phyloP scores from a whole-genome alignment of 2,888 invertebrate genomes.

The Chrysomela aeneicollis region DNA sequence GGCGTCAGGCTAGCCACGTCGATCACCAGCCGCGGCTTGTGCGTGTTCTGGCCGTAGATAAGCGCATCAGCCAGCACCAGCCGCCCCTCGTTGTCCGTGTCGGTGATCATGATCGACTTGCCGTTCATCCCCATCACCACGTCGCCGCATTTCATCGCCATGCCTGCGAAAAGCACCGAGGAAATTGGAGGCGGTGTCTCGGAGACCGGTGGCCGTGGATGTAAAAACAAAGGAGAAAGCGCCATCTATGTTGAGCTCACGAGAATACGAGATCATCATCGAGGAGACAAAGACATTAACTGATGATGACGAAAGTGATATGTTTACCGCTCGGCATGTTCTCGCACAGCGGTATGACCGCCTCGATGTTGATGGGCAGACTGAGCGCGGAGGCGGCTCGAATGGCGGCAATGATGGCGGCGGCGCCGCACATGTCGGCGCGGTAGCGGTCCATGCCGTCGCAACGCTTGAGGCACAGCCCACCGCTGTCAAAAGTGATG shows the following conservation, averaged over 20 bases:
- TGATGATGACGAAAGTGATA: too few species aligned
- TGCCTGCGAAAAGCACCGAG: constrained; percentile 52
- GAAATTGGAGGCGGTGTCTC: too few species aligned
- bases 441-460: constrained; percentile 57
- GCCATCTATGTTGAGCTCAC: too few species aligned
- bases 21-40: constrained; percentile 69
- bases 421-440: constrained; percentile 72
- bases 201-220: too few species aligned
- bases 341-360: constrained; percentile 60
- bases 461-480: constrained; percentile 59
- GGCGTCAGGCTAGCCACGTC: constrained; percentile 77
- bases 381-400: constrained; percentile 64
- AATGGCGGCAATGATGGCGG: constrained; percentile 65
- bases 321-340: constrained; percentile 64
- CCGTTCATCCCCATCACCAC: constrained; percentile 64
- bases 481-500: constrained; percentile 67
- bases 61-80: constrained; percentile 57
- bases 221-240: too few species aligned
- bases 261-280: too few species aligned
- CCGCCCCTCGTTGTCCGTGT: constrained; percentile 67
- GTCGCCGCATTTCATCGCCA: constrained; percentile 66
- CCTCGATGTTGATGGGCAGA: constrained; percentile 65
- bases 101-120: constrained; percentile 69
- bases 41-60: constrained; percentile 59
- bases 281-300: too few species aligned